phyloP scores from a whole-genome alignment of 2,888 invertebrate genomes.

The Aleiodes leptofemur region DNA sequence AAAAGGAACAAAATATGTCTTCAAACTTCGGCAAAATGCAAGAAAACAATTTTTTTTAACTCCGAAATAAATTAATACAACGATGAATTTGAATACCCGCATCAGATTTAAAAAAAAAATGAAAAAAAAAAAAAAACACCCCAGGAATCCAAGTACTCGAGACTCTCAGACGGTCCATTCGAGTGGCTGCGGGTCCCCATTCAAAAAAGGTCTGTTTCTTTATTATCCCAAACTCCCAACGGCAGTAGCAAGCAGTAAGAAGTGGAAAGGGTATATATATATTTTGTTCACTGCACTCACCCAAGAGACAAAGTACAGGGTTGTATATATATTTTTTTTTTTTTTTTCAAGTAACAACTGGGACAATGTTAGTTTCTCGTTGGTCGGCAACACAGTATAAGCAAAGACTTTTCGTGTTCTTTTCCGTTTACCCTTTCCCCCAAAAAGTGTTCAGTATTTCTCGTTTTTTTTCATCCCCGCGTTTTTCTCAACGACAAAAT shows the following conservation, averaged over 20 bases:
- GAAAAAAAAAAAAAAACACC: constrained; percentile 31
- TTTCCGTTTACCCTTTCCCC: constrained; percentile 11
- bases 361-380: constrained; percentile 22
- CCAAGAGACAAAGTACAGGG: constrained; percentile 23
- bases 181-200: constrained; percentile 38
- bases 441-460: constrained; percentile 16
- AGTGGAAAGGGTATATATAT: constrained; percentile 23
- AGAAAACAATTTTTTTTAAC: background rate
- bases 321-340: constrained; percentile 36
- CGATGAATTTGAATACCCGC: constrained; percentile 23
- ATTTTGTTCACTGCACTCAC: constrained; percentile 31
- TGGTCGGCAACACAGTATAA: background rate
- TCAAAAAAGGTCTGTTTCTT: constrained; percentile 38
- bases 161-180: constrained; percentile 41
- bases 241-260: background rate
- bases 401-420: constrained; percentile 8
- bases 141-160: constrained; percentile 39
- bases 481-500: constrained; percentile 13
- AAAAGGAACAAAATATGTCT: background rate
- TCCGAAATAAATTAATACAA: background rate
- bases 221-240: constrained; percentile 37
- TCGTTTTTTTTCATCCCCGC: background rate
- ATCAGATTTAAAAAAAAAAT: constrained; percentile 10
- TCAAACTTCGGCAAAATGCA: background rate
- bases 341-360: constrained; percentile 14